These are phyloP conservation scores for Patella caerulea DNA, from an alignment of 2,888 invertebrate species.

Conservation along the genomic window DNA sequence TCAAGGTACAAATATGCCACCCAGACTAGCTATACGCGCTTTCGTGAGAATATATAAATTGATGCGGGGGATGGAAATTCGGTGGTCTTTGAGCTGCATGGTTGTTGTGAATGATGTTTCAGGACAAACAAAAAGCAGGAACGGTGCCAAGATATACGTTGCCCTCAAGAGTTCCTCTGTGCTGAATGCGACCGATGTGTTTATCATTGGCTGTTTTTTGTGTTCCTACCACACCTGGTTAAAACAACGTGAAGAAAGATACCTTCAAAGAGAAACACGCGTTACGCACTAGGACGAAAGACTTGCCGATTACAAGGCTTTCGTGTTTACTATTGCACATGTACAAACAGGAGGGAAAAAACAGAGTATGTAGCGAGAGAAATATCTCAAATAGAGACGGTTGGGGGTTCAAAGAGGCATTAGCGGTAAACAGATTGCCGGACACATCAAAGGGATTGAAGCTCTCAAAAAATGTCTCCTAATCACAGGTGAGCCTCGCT, in stretches of 20 bases:
- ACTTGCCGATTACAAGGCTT: constrained; percentile 15
- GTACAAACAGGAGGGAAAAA: constrained; percentile 29
- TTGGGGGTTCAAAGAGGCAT: constrained; percentile 43
- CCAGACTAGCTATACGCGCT: neutral
- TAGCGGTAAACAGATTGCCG: constrained; percentile 34
- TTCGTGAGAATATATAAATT: constrained; percentile 13
- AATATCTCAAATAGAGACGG: constrained; percentile 38
- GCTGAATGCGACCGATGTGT: neutral
- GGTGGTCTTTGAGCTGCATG: neutral
- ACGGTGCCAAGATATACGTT: neutral
- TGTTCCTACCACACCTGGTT: constrained; percentile 6
- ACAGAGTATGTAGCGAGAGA: constrained; percentile 30
- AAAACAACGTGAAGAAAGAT: constrained; percentile 11
- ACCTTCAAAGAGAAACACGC: constrained; percentile 26
- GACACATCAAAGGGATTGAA: constrained; percentile 39
- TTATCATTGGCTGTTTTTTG: neutral
- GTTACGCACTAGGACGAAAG: constrained; percentile 21
- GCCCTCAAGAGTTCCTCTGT: neutral
- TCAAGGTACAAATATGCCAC: neutral
- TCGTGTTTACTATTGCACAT: constrained; percentile 27
- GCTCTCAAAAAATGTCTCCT: constrained; percentile 43
- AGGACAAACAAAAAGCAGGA: neutral
- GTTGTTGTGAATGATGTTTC: neutral
- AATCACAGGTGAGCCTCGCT: constrained; percentile 47
- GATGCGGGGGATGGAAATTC: neutral